phyloP scores from a whole-genome alignment of 2,113 vertebrate species.

The Eonycteris spelaea region DNA sequence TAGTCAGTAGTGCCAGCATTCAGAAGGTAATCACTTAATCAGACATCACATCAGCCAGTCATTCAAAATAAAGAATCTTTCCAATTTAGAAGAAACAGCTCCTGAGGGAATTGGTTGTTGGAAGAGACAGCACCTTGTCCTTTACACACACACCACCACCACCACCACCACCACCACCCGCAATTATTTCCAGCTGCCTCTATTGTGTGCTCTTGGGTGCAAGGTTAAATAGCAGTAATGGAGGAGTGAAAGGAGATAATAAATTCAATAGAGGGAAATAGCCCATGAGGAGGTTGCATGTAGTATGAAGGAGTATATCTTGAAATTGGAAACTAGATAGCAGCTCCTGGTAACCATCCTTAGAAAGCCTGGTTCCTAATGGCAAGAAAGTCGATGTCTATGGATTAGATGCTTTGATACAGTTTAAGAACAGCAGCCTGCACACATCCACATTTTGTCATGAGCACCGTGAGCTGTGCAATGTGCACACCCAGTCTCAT shows the following conservation, averaged over 20 bases:
- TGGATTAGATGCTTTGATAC: not conserved
- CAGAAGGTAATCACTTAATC: constrained; percentile 33
- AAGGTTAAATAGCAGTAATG: not conserved
- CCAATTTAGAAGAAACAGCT: constrained; percentile 24
- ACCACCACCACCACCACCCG: not conserved
- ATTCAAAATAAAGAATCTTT: constrained; percentile 51
- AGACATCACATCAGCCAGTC: not conserved
- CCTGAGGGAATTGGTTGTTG: constrained; percentile 12
- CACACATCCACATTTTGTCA: not conserved
- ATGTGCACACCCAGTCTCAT: rapidly evolving
- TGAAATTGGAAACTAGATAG: not conserved
- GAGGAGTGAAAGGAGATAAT: not conserved
- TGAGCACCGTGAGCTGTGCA: not conserved
- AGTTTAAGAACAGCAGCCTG: rapidly evolving
- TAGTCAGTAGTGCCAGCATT: not conserved
- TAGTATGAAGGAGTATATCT: not conserved
- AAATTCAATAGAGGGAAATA: not conserved
- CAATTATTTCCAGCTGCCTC: not conserved
- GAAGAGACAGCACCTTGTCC: not conserved
- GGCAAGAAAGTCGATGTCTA: not conserved
- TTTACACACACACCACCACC: not conserved
- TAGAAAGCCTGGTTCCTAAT: not conserved
- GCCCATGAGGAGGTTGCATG: not conserved
- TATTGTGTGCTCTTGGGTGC: not conserved
- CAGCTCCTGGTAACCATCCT: not conserved